Percentiles rank a stretch among this genome's conserved stretches.
Evolutionary conservation across 2,113 vertebrate genomes (phyloP).

Genomic region (human): GRCh38 chr5:15056001-15056500

Average conservation of each 20-base stretch:
- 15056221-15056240: background rate
- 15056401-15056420: background rate
- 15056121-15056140: background rate
- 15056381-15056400: background rate
- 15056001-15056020: background rate
- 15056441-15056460: fast-evolving
- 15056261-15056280: background rate
- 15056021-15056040: background rate
- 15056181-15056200: background rate
- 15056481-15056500: background rate
- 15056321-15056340: background rate
- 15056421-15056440: background rate
- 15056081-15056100: background rate
- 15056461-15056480: background rate
- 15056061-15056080: background rate
- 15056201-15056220: background rate
- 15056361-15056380: background rate
- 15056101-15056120: background rate
- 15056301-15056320: background rate
- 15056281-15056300: background rate
- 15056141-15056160: background rate
- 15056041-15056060: background rate
- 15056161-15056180: background rate
- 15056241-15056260: background rate
- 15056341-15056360: background rate